Base-by-base conservation (phyloP, 1,140 invertebrate genomes). In the Eupeodes corollae region DNA sequence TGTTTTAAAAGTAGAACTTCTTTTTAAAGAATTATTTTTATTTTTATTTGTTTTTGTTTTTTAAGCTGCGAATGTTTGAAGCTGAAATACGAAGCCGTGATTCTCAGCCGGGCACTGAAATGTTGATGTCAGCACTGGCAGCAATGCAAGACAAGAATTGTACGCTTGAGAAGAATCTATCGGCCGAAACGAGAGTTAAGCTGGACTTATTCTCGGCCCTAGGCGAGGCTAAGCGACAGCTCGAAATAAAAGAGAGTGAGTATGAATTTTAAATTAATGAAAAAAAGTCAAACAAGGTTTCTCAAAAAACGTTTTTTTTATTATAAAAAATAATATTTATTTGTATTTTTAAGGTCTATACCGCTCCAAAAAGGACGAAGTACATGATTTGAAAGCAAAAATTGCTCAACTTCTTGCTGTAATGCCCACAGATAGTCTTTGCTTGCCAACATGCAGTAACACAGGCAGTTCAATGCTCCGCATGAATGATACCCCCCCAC, bases 171-270 rank as follows among this genome's bases (percentile, higher is more conserved):
- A 88, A 88, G 58, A 91, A 86, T 67, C 78, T 98, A 43, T 92
- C 88, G 53, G 89, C 91, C 19, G 93, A 97, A 76, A 98, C 91
- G 40, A 78, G 91, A 50, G 84, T 97, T 68, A 98, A 97, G 73
- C 78, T 97, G 49, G 91, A 97, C 74, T 77, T 98, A 47, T 95
- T 97, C 72, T 94, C 90, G 47, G 93, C 92, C 49, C 79, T 97
- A 33, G 93, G 92, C 16, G 93, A 94, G 67, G 91, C 88, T 34
- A 93, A 94, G 70, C 76, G 92, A 39, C 87, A 94, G 66, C 75
- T 97, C 51, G 87, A 91, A 73, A 89, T 95, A 66, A 82, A 84
- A 72, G 88, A 93, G 69, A 83, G 92, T 96, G 72, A 76, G 79
- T 75, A n/a, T 32, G 14, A 33, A 5, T 11, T 13, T 18, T 34